phyloP scores from a whole-genome alignment of 2,113 vertebrate genomes.

The Gulo gulo region DNA sequence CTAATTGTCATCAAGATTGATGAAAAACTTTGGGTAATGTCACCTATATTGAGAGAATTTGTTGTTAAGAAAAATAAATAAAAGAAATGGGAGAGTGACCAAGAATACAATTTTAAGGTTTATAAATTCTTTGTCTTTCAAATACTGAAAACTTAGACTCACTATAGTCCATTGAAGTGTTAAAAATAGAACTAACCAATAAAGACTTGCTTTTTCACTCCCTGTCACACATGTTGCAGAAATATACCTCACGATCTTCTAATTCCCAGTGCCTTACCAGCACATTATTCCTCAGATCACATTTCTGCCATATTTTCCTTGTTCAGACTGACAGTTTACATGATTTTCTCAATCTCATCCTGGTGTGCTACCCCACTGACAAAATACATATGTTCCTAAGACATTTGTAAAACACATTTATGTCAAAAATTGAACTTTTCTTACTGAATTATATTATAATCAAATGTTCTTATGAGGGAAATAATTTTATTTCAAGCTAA shows the following conservation, averaged over 20 bases:
- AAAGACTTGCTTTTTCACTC: not conserved
- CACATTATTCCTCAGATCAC: not conserved
- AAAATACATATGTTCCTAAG: constrained; percentile 7
- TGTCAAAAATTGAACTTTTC: constrained; percentile 12
- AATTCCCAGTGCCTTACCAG: not conserved
- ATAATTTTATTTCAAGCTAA: constrained; percentile 36
- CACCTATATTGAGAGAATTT: not conserved
- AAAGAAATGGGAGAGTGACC: not conserved
- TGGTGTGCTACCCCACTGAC: not conserved
- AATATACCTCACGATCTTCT: not conserved
- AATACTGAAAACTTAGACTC: not conserved
- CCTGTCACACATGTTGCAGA: not conserved
- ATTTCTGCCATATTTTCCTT: not conserved
- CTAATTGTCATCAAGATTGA: not conserved
- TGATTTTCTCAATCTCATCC: not conserved
- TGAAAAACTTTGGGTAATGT: not conserved
- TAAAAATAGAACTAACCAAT: not conserved
- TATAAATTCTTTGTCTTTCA: not conserved
- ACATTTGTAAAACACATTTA: constrained; percentile 42
- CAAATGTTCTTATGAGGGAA: constrained; percentile 7
- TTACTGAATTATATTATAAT: not conserved
- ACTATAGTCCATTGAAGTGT: not conserved
- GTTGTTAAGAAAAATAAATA: not conserved
- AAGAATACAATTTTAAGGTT: not conserved
- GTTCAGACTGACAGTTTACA: not conserved